phyloP scores from a whole-genome alignment of 2,113 vertebrate genomes.

The Bubo blakistoni region DNA sequence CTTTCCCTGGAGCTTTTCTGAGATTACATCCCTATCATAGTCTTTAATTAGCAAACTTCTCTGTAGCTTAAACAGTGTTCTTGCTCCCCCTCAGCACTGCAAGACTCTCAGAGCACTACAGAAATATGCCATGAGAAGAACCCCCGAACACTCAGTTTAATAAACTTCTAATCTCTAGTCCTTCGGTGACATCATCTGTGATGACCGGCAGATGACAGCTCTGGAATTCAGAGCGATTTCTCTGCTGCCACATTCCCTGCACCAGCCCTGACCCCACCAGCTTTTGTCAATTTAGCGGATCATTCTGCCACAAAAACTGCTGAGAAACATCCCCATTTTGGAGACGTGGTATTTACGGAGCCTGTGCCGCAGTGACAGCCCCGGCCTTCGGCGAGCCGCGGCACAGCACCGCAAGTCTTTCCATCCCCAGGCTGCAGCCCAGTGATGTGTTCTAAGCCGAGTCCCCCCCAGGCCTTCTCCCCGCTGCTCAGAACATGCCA shows the following conservation, averaged over 20 bases:
- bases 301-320: background rate
- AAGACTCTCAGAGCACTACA: background rate
- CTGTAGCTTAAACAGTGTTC: accelerated
- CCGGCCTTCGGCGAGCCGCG: accelerated
- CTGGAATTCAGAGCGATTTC: background rate
- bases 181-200: accelerated
- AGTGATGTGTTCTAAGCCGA: accelerated
- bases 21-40: background rate
- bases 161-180: accelerated
- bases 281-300: background rate
- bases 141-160: accelerated
- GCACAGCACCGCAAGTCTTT: background rate
- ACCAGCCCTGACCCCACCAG: background rate
- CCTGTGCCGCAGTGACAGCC: background rate
- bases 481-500: background rate
- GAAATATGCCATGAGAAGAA: background rate
- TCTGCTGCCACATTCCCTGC: background rate
- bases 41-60: background rate
- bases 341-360: too few relatives aligned
- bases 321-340: background rate
- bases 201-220: background rate
- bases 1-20: background rate
- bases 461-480: background rate
- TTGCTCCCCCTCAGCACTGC: background rate
- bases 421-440: accelerated